Evolutionary conservation across 2,113 vertebrate species (phyloP).

Genomic region (Chrysochloris asiatica): DNA sequence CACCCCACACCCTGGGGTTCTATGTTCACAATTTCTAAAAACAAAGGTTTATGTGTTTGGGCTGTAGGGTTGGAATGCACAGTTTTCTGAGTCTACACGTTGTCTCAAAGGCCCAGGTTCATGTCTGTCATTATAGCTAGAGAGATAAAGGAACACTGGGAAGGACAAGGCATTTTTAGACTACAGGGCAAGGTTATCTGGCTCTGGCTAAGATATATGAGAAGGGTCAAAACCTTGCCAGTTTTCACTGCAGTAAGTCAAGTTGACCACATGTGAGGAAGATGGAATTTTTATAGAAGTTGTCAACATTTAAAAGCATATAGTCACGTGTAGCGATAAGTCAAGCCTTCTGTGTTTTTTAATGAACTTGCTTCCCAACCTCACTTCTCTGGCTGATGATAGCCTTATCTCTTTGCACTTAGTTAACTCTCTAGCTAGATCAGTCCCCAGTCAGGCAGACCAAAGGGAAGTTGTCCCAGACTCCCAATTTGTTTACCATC

Average conservation of each 20-base stretch:
- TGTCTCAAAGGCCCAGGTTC: neutral
- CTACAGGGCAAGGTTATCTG: conserved; percentile 59
- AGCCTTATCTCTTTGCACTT: conserved; percentile 42
- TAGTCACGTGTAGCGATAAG: neutral
- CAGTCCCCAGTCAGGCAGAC: neutral
- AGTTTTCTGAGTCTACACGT: conserved; percentile 14
- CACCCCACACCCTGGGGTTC: neutral
- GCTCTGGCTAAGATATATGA: conserved; percentile 70
- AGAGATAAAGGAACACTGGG: conserved; percentile 38
- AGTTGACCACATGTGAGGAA: conserved; percentile 30
- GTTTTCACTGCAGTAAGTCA: neutral
- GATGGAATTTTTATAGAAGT: conserved; percentile 63
- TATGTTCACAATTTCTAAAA: neutral
- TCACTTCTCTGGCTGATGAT: conserved; percentile 28
- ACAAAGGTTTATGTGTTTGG: conserved; percentile 23
- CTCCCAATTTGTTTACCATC: conserved; percentile 54
- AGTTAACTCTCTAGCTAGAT: neutral
- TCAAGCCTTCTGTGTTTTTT: conserved; percentile 23
- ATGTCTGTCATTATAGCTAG: conserved; percentile 42
- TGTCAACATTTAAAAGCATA: conserved; percentile 48
- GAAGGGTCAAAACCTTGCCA: conserved; percentile 56
- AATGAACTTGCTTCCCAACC: conserved; percentile 48
- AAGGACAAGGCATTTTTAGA: conserved; percentile 45
- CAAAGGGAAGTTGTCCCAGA: neutral
- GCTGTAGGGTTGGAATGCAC: neutral